Conservation (phyloP, 1,140 invertebrate genomes). For the Tribolium castaneum region DNA sequence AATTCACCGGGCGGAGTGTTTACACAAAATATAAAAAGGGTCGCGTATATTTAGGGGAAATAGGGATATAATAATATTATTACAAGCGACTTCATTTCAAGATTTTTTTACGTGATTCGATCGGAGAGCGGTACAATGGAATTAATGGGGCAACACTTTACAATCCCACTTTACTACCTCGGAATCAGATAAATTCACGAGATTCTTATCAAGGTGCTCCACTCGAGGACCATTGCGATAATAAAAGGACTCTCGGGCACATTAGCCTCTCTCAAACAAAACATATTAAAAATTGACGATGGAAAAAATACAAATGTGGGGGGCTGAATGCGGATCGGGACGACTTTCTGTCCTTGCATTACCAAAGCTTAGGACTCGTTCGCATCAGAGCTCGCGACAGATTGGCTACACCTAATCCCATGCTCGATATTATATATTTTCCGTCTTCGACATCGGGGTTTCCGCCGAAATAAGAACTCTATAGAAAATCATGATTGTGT, state of each 20-base stretch:
- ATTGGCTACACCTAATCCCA: slow-evolving; percentile 58
- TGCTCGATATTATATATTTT: slow-evolving; percentile 57
- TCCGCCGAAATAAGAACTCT: slow-evolving; percentile 16
- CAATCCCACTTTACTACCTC: background rate
- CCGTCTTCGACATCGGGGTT: slow-evolving; percentile 37
- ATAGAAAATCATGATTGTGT: slow-evolving; percentile 35
- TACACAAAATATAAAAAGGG: slow-evolving; percentile 57
- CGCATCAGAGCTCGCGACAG: slow-evolving; percentile 58
- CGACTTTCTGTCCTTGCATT: slow-evolving; percentile 52
- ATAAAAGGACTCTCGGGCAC: slow-evolving; percentile 3
- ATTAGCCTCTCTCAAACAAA: background rate
- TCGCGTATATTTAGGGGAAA: slow-evolving; percentile 30
- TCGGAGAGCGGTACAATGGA: slow-evolving; percentile 33
- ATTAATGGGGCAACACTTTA: slow-evolving; percentile 29
- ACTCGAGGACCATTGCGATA: slow-evolving; percentile 4
- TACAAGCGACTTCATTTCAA: slow-evolving; percentile 52
- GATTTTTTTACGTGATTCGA: slow-evolving; percentile 50
- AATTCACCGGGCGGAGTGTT: slow-evolving; percentile 59
- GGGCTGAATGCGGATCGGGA: slow-evolving; percentile 9
- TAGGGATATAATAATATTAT: slow-evolving; percentile 45
- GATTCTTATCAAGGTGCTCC: slow-evolving; percentile 33
- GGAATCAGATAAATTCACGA: slow-evolving; percentile 5
- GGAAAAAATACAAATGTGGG: background rate
- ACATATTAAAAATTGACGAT: slow-evolving; percentile 38
- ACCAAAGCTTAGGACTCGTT: slow-evolving; percentile 51